Evolutionary conservation across 2,113 vertebrate species (phyloP).

Genomic region (Indri indri): DNA sequence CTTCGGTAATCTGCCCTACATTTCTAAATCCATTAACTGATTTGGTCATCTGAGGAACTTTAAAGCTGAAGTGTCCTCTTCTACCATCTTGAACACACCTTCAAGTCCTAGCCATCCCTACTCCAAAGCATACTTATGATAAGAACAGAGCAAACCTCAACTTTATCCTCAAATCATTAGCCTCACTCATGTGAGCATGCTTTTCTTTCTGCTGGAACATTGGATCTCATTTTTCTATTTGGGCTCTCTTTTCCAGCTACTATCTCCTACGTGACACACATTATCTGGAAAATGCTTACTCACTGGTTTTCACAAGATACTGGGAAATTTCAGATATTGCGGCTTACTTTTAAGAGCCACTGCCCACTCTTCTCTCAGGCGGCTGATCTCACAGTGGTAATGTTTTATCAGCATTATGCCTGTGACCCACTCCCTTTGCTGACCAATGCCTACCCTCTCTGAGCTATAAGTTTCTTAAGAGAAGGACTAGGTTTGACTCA

Average conservation of each 20-base stretch:
- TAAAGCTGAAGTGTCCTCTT: neutral
- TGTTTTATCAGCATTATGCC: neutral
- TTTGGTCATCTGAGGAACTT: neutral
- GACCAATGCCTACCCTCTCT: neutral
- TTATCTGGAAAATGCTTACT: neutral
- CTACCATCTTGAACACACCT: neutral
- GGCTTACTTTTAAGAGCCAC: neutral
- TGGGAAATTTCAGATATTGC: neutral
- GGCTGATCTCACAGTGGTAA: neutral
- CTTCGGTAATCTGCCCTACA: neutral
- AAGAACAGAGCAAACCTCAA: neutral
- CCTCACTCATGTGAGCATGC: neutral
- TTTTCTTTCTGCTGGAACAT: neutral
- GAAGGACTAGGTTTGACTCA: neutral
- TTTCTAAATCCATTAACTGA: neutral
- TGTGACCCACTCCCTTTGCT: neutral
- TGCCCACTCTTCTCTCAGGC: neutral
- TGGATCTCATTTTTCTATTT: neutral
- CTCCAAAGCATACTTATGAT: neutral
- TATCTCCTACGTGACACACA: neutral
- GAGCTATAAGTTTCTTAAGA: neutral
- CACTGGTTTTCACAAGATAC: neutral
- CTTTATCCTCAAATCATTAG: neutral
- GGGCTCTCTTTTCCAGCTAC: neutral
- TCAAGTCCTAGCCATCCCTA: neutral